phyloP scores from a whole-genome alignment of 1,140 invertebrate genomes.

The Apolygus lucorum region DNA sequence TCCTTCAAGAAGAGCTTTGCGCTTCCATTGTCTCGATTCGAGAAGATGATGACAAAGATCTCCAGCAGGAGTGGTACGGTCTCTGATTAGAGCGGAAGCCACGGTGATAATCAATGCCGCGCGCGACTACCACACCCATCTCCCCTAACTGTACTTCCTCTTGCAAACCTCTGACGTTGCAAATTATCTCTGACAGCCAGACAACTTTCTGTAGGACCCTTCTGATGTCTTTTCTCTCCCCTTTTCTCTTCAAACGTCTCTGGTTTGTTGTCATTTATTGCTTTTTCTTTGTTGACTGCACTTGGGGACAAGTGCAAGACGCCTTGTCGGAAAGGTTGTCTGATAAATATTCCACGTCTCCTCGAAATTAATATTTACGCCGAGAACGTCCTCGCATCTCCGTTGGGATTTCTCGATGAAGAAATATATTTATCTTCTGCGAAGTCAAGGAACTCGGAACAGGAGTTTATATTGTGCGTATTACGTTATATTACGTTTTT shows the following conservation, averaged over 20 bases:
- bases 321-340: not conserved
- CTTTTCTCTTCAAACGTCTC: not conserved
- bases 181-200: constrained; percentile 13
- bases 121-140: not conserved
- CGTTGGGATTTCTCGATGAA: no score
- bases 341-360: not conserved
- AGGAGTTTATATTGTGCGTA: no score
- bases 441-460: no score
- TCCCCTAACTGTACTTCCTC: no score
- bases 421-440: no score
- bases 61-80: not conserved
- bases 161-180: constrained; percentile 5
- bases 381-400: no score
- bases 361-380: not conserved
- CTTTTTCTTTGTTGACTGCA: constrained; percentile 2
- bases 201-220: constrained; percentile 12
- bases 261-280: constrained; percentile 10
- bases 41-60: constrained; percentile 5
- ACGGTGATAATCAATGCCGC: not conserved
- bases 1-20: not conserved
- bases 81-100: not conserved
- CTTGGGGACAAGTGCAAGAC: constrained; percentile 6
- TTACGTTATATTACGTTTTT: no score
- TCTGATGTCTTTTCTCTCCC: not conserved
- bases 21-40: not conserved